A percentile compares a stretch with the other conserved stretches of the same genome.
Conservation (phyloP, 1,140 invertebrate species). For the Pseudachorutes palmiensis region DNA sequence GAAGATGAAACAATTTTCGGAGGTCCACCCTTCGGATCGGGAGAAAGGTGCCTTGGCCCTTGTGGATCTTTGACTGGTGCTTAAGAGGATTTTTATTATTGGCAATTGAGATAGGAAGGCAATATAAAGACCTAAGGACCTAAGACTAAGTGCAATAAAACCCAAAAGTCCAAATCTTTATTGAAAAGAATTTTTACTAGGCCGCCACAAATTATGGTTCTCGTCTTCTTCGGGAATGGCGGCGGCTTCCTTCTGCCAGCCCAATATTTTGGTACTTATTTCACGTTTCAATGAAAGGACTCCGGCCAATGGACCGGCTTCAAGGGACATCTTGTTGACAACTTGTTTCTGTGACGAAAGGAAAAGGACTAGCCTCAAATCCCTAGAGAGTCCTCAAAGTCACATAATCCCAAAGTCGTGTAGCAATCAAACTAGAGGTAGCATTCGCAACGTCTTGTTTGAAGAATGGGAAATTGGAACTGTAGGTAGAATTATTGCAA, state of each 20-base stretch:
- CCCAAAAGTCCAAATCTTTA: conserved; percentile 10
- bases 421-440: too few species aligned
- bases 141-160: neutral
- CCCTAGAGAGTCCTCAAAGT: neutral
- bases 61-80: neutral
- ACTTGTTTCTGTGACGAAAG: conserved; percentile 2
- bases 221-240: neutral
- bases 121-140: too few species aligned
- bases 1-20: conserved; percentile 4
- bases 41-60: neutral
- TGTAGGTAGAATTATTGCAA: neutral
- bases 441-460: too few species aligned
- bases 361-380: neutral
- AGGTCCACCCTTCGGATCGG: neutral
- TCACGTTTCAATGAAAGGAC: conserved; percentile 2
- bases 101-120: conserved; percentile 1
- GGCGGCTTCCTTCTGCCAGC: neutral
- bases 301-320: neutral
- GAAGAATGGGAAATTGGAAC: neutral
- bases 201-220: conserved; percentile 12
- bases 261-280: conserved; percentile 3
- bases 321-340: neutral
- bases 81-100: conserved; percentile 11
- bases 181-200: conserved; percentile 7
- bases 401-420: neutral